Conservation (phyloP, 1,140 invertebrate genomes). For the Drosophila kanapiae region DNA sequence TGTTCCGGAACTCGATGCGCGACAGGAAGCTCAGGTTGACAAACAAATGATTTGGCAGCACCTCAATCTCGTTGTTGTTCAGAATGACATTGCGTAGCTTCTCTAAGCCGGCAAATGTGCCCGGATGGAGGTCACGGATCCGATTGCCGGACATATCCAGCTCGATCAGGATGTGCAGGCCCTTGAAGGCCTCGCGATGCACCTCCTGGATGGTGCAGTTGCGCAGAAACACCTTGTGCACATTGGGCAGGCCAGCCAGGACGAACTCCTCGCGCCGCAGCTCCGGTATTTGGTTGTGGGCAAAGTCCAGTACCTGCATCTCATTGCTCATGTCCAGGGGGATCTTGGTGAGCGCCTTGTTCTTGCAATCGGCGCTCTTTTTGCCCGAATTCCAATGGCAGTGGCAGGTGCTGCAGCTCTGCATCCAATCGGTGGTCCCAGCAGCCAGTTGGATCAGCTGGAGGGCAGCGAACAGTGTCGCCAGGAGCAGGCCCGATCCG, state of each 20-base stretch:
- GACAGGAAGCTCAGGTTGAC: conserved; percentile 90
- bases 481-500: neutral
- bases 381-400: conserved; percentile 93
- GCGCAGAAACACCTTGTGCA: conserved; percentile 92
- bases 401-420: conserved; percentile 88
- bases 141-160: conserved; percentile 93
- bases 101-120: conserved; percentile 90
- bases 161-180: conserved; percentile 92
- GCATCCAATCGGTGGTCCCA: conserved; percentile 86
- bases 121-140: conserved; percentile 89
- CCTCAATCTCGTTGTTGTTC: conserved; percentile 90
- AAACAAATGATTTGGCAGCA: conserved; percentile 91
- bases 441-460: conserved; percentile 3
- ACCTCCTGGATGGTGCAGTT: conserved; percentile 90
- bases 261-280: conserved; percentile 90
- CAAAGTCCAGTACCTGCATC: conserved; percentile 92
- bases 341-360: conserved; percentile 88
- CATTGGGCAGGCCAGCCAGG: conserved; percentile 89
- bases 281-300: conserved; percentile 89
- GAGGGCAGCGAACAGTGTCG: conserved; percentile 9
- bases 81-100: conserved; percentile 90
- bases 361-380: conserved; percentile 92
- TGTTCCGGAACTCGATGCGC: conserved; percentile 91
- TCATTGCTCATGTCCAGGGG: conserved; percentile 90
- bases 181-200: conserved; percentile 90